Percentiles rank a stretch among this genome's conserved stretches.
These are phyloP conservation scores for Heliconius ismenius DNA, from an alignment of 2,888 invertebrate species.

Conservation along the genomic window DNA sequence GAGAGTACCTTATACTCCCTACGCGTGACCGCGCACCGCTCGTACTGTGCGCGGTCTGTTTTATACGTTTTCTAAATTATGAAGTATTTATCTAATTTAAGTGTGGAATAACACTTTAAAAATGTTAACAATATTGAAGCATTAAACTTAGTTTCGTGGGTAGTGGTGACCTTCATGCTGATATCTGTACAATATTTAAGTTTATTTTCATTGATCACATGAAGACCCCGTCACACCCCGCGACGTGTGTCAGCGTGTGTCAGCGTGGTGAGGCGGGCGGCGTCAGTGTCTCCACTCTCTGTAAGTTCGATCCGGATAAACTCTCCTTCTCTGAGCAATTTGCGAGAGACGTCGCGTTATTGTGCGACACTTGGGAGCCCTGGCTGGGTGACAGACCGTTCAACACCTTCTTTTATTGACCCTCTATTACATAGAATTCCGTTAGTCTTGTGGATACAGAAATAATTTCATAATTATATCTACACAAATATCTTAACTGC, in stretches of 20 bases:
- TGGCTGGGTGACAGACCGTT: too few relatives aligned
- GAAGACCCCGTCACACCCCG: background rate
- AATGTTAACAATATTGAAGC: background rate
- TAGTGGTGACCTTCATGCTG: background rate
- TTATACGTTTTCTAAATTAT: too few relatives aligned
- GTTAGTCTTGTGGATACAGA: constrained; percentile 3
- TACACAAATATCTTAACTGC: constrained; percentile 27
- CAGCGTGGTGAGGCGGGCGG: background rate
- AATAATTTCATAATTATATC: constrained; percentile 9
- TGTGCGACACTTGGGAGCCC: background rate
- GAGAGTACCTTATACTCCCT: too few relatives aligned
- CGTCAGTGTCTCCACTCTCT: background rate
- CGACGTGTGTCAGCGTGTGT: too few relatives aligned
- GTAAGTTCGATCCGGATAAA: background rate
- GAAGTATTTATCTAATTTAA: background rate
- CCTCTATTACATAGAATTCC: background rate
- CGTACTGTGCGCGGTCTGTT: background rate
- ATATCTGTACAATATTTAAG: background rate
- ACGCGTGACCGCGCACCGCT: too few relatives aligned
- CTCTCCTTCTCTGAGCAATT: background rate
- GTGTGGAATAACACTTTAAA: too few relatives aligned
- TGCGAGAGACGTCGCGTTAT: background rate
- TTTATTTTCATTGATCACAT: background rate
- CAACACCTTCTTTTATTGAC: background rate
- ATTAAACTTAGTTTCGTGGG: background rate